Conservation (phyloP, 2,113 vertebrate genomes). For the Butastur rufipennis region DNA sequence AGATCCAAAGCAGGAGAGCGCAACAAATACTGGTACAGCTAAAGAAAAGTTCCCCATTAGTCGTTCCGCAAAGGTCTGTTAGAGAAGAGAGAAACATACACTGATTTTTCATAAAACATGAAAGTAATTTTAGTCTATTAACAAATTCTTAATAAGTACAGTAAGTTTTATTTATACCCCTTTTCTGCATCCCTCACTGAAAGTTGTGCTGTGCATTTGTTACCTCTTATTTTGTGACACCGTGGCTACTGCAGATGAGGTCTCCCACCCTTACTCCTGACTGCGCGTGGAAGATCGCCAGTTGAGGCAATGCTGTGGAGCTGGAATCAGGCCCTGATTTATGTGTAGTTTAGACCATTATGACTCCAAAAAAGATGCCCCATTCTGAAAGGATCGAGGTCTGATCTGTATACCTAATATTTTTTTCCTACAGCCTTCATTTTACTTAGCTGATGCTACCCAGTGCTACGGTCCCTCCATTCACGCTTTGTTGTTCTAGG, state of each 20-base stretch:
- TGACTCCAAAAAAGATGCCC: not conserved
- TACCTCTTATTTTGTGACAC: not conserved
- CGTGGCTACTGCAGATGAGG: not conserved
- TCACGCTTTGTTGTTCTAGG: not conserved
- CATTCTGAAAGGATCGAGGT: not conserved
- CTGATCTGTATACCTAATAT: not conserved
- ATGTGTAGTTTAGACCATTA: not conserved
- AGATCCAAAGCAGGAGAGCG: conserved; percentile 92
- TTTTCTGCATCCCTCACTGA: not conserved
- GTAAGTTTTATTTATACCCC: not conserved
- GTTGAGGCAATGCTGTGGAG: not conserved
- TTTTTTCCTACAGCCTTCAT: not conserved
- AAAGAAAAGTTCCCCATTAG: conserved; percentile 88
- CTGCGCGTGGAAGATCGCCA: fast-evolving
- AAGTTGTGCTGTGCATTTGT: not conserved
- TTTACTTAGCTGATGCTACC: not conserved
- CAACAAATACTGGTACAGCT: conserved; percentile 89
- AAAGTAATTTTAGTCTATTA: not conserved
- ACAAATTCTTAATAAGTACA: not conserved
- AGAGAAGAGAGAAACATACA: not conserved
- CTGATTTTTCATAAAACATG: not conserved
- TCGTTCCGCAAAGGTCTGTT: conserved; percentile 90
- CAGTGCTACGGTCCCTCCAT: not conserved
- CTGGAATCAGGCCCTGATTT: not conserved
- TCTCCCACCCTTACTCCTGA: not conserved